Evolutionary conservation across 1,140 invertebrate genomes (phyloP).

Genomic region (Drosophila hydei): DNA sequence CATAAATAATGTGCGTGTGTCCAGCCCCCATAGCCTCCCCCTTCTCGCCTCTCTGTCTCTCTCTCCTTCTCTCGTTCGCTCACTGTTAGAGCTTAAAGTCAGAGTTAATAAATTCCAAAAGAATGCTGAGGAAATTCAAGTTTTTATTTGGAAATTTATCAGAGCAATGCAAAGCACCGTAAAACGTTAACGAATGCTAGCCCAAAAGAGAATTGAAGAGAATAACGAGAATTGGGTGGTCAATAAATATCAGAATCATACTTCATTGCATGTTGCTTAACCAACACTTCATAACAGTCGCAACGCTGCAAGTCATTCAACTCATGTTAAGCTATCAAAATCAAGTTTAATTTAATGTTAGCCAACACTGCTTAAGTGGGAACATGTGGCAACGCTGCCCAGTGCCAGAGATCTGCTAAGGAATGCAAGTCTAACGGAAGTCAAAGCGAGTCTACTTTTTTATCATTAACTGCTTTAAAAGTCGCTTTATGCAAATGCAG

Average conservation of each 20-base stretch:
- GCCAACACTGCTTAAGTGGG: background rate
- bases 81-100: background rate
- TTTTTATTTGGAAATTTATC: background rate
- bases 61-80: background rate
- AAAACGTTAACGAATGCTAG: background rate
- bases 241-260: too few species aligned
- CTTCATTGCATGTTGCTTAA: too few species aligned
- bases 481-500: slow-evolving; percentile 21
- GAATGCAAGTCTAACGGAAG: background rate
- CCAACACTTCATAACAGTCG: too few species aligned
- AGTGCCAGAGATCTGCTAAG: background rate
- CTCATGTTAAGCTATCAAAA: background rate
- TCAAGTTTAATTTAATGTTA: background rate
- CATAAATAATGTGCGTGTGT: slow-evolving; percentile 76
- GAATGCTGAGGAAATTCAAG: background rate
- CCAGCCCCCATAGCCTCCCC: background rate
- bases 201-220: background rate
- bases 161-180: background rate
- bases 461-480: slow-evolving; percentile 11
- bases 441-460: background rate
- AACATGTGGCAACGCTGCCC: background rate
- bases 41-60: background rate
- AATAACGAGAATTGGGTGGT: too few species aligned
- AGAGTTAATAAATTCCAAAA: background rate
- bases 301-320: too few species aligned